Evolutionary conservation across 2,888 invertebrate genomes (phyloP).

Genomic region (Orthonevra nobilis): DNA sequence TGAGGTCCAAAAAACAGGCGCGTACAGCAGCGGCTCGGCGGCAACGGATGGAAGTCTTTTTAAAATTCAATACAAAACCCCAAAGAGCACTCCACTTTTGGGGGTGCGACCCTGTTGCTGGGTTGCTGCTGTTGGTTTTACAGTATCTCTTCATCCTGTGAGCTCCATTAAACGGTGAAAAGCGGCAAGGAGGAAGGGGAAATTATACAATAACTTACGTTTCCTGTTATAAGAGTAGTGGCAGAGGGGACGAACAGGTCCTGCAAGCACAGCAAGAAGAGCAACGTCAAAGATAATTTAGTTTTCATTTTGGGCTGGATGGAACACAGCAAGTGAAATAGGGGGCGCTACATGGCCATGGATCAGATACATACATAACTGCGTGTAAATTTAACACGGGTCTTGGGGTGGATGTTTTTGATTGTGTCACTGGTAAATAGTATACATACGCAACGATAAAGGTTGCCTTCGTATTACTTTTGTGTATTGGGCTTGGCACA

Average conservation of each 20-base stretch:
- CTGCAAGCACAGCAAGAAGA: background rate
- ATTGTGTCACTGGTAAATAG: constrained; percentile 38
- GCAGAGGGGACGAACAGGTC: background rate
- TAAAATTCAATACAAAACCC: constrained; percentile 56
- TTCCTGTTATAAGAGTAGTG: constrained; percentile 27
- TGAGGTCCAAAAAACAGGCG: constrained; percentile 15
- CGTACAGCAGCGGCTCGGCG: background rate
- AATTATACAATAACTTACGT: constrained; percentile 66
- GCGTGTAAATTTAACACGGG: no score
- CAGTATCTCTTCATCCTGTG: constrained; percentile 52
- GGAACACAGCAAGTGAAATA: constrained; percentile 1
- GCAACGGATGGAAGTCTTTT: constrained; percentile 27
- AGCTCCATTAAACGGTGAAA: constrained; percentile 56
- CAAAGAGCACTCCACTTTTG: constrained; percentile 44
- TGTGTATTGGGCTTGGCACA: no score
- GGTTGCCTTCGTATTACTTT: no score
- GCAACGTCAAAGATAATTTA: constrained; percentile 56
- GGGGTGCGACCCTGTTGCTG: constrained; percentile 39
- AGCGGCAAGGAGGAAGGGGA: constrained; percentile 45
- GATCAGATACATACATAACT: constrained; percentile 14
- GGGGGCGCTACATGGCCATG: constrained; percentile 14
- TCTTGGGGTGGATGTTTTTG: background rate
- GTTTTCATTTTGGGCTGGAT: constrained; percentile 44
- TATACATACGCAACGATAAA: constrained; percentile 1
- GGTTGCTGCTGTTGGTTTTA: constrained; percentile 19